These are phyloP conservation scores for Etheostoma cragini DNA, from an alignment of 2,113 vertebrate genomes.

Conservation along the genomic window DNA sequence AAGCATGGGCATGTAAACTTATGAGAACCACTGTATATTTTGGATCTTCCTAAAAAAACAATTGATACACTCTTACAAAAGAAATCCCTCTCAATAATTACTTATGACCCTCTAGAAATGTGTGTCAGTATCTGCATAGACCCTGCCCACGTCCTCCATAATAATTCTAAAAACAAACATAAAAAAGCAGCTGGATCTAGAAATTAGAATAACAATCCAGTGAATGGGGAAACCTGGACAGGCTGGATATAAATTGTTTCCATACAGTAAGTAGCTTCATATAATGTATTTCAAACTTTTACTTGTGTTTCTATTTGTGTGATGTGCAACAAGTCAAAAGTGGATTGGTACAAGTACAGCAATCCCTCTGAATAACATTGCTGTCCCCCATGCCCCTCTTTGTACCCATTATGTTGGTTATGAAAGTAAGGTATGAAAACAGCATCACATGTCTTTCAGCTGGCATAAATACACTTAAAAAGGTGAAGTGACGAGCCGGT, in stretches of 20 bases:
- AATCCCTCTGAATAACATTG: neutral
- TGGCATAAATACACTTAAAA: neutral
- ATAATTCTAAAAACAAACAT: too few relatives aligned
- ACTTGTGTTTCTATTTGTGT: neutral
- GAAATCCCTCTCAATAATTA: too few relatives aligned
- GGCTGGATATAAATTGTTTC: neutral
- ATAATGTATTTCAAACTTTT: neutral
- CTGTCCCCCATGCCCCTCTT: neutral
- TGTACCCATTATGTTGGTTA: neutral
- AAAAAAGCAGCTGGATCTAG: neutral
- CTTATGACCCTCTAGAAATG: too few relatives aligned
- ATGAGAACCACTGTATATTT: too few relatives aligned
- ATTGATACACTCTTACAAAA: too few relatives aligned
- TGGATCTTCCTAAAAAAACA: too few relatives aligned
- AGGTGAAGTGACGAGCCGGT: neutral
- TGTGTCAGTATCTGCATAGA: too few relatives aligned
- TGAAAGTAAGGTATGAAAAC: constrained; percentile 5
- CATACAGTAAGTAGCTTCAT: too few relatives aligned
- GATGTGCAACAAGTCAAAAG: neutral
- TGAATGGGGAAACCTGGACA: too few relatives aligned
- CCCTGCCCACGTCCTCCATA: too few relatives aligned
- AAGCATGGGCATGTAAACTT: too few relatives aligned
- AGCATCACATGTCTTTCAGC: constrained; percentile 22
- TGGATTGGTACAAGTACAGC: too few relatives aligned
- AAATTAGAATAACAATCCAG: neutral